phyloP scores from a whole-genome alignment of 2,113 vertebrate species.

The Saguinus midas region DNA sequence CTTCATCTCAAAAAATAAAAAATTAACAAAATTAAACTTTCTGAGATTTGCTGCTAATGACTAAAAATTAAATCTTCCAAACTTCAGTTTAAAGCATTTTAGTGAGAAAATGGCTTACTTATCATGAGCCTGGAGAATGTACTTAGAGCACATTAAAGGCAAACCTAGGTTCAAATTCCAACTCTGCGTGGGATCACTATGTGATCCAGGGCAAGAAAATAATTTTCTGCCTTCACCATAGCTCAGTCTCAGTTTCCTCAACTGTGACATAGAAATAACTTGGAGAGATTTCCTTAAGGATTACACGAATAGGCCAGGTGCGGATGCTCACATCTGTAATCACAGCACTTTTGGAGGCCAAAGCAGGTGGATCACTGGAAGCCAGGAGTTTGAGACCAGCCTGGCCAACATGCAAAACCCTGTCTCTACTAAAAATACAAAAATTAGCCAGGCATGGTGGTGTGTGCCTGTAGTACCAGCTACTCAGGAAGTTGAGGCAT shows the following conservation, averaged over 20 bases:
- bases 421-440: too few relatives aligned
- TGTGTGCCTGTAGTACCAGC: too few relatives aligned
- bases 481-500: too few relatives aligned
- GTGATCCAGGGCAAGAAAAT: not conserved
- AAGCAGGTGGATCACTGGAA: too few relatives aligned
- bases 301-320: not conserved
- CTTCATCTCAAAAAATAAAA: too few relatives aligned
- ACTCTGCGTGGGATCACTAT: not conserved
- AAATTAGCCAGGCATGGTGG: too few relatives aligned
- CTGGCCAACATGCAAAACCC: too few relatives aligned
- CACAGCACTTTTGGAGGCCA: too few relatives aligned
- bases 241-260: not conserved
- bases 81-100: conserved; percentile 42
- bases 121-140: not conserved
- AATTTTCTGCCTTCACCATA: not conserved
- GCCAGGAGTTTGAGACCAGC: too few relatives aligned
- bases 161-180: not conserved
- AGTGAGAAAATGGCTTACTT: conserved; percentile 40
- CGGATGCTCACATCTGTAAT: too few relatives aligned
- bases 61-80: conserved; percentile 40
- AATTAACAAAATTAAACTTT: too few relatives aligned
- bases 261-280: not conserved
- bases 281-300: not conserved
- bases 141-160: conserved; percentile 1
- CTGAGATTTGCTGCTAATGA: conserved; percentile 47